Conservation (phyloP, 53 echinoderm and acorn worm species). For the Zoroaster sp. region DNA sequence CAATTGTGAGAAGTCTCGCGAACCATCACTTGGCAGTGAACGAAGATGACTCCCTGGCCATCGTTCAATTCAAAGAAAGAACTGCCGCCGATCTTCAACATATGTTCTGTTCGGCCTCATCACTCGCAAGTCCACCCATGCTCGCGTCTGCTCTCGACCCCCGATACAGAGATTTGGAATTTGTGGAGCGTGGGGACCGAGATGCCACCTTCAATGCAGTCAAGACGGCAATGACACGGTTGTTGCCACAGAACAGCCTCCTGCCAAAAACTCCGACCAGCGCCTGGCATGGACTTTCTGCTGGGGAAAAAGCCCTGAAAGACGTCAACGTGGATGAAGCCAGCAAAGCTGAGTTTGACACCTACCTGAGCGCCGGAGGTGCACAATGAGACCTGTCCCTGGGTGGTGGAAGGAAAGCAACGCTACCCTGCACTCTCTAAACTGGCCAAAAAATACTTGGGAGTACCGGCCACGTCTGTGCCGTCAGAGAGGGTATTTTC, state of each 20-base stretch:
- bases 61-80: not conserved
- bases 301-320: not conserved
- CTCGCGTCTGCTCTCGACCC: too few species aligned
- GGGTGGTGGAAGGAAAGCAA: conserved; percentile 22
- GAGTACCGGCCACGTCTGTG: conserved; percentile 40
- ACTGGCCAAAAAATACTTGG: not conserved
- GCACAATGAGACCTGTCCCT: not conserved
- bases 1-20: conserved; percentile 10
- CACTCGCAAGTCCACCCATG: not conserved
- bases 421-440: not conserved
- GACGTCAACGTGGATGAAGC: not conserved
- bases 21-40: not conserved
- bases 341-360: not conserved
- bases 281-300: conserved; percentile 21
- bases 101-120: not conserved
- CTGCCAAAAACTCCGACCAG: not conserved
- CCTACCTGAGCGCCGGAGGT: not conserved
- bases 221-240: not conserved
- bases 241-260: not conserved
- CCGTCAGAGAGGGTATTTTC: conserved; percentile 55
- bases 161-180: too few species aligned
- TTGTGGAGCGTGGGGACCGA: not conserved
- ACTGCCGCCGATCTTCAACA: not conserved
- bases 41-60: not conserved
- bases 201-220: not conserved